phyloP scores from a whole-genome alignment of 1,140 invertebrate genomes.

The Cydia fagiglandana region DNA sequence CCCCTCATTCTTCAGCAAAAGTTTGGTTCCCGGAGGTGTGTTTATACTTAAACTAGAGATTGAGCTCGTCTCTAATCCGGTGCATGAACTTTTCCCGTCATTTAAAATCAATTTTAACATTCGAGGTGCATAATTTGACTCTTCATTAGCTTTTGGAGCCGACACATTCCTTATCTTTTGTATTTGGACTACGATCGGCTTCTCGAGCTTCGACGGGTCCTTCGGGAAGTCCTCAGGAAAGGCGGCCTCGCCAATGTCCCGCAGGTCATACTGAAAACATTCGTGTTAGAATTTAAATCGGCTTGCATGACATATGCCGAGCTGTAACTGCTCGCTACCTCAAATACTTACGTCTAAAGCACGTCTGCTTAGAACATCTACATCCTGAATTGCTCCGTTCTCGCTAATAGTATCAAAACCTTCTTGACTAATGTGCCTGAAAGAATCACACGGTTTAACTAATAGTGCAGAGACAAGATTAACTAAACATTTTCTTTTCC shows the following conservation, averaged over 20 bases:
- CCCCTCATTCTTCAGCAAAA: conserved; percentile 79
- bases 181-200: conserved; percentile 90
- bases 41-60: conserved; percentile 85
- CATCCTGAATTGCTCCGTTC: conserved; percentile 82
- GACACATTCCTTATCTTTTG: conserved; percentile 92
- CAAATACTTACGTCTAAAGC: conserved; percentile 86
- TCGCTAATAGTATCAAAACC: conserved; percentile 84
- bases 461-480: conserved; percentile 36
- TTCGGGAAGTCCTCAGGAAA: conserved; percentile 81
- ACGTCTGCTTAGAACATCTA: conserved; percentile 82
- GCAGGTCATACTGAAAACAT: conserved; percentile 85
- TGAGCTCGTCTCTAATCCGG: conserved; percentile 86
- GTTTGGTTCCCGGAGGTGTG: conserved; percentile 89
- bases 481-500: neutral
- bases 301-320: neutral
- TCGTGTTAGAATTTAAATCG: conserved; percentile 5
- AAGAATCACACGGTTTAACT: conserved; percentile 61
- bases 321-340: conserved; percentile 26
- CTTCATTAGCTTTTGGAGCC: conserved; percentile 94
- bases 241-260: conserved; percentile 84
- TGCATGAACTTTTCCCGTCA: conserved; percentile 89
- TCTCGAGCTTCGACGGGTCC: conserved; percentile 82
- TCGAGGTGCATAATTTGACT: conserved; percentile 88
- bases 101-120: conserved; percentile 91
- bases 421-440: conserved; percentile 84